These are phyloP conservation scores for Pteromalus puparum DNA, from an alignment of 1,140 invertebrate species.

Conservation along the genomic window DNA sequence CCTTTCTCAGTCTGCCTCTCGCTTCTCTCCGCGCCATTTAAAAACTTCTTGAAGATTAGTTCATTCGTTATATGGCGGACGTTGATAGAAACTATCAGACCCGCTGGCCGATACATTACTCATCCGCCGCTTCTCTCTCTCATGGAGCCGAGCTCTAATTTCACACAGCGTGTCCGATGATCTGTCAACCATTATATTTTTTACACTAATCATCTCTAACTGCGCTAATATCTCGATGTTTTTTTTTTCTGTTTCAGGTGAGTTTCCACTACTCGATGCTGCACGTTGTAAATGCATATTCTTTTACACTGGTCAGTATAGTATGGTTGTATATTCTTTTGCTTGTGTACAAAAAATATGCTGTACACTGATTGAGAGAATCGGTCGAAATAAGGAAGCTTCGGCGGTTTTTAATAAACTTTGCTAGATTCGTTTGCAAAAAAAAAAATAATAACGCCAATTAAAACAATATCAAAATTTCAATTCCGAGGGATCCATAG, in stretches of 20 bases:
- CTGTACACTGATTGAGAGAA: too few species aligned
- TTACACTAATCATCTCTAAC: neutral
- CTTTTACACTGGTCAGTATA: neutral
- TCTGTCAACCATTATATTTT: slow-evolving; percentile 33
- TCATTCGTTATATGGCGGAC: slow-evolving; percentile 53
- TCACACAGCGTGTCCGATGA: slow-evolving; percentile 42
- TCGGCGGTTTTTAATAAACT: too few species aligned
- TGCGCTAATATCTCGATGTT: neutral
- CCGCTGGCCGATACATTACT: slow-evolving; percentile 50
- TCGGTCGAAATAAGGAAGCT: too few species aligned
- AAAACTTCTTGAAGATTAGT: slow-evolving; percentile 55
- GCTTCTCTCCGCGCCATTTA: slow-evolving; percentile 44
- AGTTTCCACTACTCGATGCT: slow-evolving; percentile 12
- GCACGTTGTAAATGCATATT: too few species aligned
- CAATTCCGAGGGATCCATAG: too few species aligned
- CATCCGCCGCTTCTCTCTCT: slow-evolving; percentile 11
- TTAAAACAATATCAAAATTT: too few species aligned
- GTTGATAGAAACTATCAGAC: slow-evolving; percentile 55
- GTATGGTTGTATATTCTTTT: neutral
- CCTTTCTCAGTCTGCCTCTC: neutral
- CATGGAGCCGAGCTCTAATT: slow-evolving; percentile 41
- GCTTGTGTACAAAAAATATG: too few species aligned
- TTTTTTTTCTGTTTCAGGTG: slow-evolving; percentile 42
- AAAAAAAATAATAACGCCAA: too few species aligned
- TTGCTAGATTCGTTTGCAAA: too few species aligned